These are phyloP conservation scores for Muraenolepis orangiensis DNA, from an alignment of 2,797 vertebrate species.

Conservation along the genomic window DNA sequence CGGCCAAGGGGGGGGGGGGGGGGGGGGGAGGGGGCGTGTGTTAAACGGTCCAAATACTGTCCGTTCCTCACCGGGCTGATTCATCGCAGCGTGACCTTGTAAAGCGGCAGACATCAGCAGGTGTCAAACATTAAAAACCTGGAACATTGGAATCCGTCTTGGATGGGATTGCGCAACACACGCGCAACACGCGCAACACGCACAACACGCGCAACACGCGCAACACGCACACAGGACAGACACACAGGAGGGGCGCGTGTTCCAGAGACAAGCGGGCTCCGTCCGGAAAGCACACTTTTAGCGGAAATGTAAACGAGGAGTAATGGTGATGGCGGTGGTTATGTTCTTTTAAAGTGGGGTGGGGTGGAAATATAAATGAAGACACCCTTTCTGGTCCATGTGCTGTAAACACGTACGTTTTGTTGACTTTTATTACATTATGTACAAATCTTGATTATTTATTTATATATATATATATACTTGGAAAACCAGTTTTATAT, in stretches of 20 bases:
- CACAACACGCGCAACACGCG: too few relatives aligned
- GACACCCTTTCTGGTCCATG: neutral
- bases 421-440: neutral
- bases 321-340: conserved; percentile 27
- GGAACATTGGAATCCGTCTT: conserved; percentile 31
- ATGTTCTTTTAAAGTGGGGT: neutral
- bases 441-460: neutral
- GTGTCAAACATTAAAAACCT: conserved; percentile 33
- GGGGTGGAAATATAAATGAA: too few relatives aligned
- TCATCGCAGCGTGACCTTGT: conserved; percentile 33
- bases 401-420: neutral
- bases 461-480: too few relatives aligned
- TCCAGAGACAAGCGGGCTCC: conserved; percentile 20
- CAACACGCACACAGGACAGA: too few relatives aligned
- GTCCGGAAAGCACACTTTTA: conserved; percentile 28
- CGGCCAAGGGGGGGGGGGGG: conserved; percentile 15
- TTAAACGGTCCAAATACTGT: conserved; percentile 8
- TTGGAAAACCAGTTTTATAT: too few relatives aligned
- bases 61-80: conserved; percentile 41
- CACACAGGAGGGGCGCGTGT: conserved; percentile 22
- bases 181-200: too few relatives aligned
- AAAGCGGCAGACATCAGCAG: conserved; percentile 29
- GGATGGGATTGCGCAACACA: too few relatives aligned
- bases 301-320: conserved; percentile 42
- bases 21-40: conserved; percentile 13